phyloP scores from a whole-genome alignment of 2,888 invertebrate genomes.

The Ennomos fuscantarius region DNA sequence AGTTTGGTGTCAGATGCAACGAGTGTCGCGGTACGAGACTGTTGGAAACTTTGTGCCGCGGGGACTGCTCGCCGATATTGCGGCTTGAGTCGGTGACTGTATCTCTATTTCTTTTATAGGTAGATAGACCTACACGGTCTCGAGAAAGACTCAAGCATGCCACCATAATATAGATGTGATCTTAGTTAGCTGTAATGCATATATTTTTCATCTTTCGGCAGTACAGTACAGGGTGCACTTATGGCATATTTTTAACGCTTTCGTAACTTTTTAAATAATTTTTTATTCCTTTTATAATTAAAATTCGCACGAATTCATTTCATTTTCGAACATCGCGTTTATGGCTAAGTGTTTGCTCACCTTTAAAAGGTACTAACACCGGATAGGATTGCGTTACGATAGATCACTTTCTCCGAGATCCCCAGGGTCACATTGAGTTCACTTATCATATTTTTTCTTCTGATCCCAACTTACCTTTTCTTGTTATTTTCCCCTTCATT shows the following conservation, averaged over 20 bases:
- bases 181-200: too few relatives aligned
- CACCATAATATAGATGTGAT: too few relatives aligned
- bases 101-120: slow-evolving; percentile 4
- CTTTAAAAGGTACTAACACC: too few relatives aligned
- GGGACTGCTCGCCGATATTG: slow-evolving; percentile 45
- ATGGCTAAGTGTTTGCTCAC: too few relatives aligned
- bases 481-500: slow-evolving; percentile 24
- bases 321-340: too few relatives aligned
- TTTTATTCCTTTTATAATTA: too few relatives aligned
- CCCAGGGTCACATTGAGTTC: slow-evolving; percentile 18
- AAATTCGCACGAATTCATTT: too few relatives aligned
- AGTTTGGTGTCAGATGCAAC: slow-evolving; percentile 80
- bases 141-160: too few relatives aligned
- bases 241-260: too few relatives aligned
- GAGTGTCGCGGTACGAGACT: slow-evolving; percentile 66
- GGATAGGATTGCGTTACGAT: slow-evolving; percentile 12
- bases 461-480: slow-evolving; percentile 16
- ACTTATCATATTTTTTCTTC: slow-evolving; percentile 27
- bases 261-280: too few relatives aligned
- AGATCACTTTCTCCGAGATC: slow-evolving; percentile 15
- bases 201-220: too few relatives aligned
- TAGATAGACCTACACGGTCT: not conserved
- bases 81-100: slow-evolving; percentile 32
- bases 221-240: too few relatives aligned
- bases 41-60: slow-evolving; percentile 64